A percentile compares a stretch with the other conserved stretches of the same genome.
Conservation (phyloP, 2,113 vertebrate species). For the Morone saxatilis region DNA sequence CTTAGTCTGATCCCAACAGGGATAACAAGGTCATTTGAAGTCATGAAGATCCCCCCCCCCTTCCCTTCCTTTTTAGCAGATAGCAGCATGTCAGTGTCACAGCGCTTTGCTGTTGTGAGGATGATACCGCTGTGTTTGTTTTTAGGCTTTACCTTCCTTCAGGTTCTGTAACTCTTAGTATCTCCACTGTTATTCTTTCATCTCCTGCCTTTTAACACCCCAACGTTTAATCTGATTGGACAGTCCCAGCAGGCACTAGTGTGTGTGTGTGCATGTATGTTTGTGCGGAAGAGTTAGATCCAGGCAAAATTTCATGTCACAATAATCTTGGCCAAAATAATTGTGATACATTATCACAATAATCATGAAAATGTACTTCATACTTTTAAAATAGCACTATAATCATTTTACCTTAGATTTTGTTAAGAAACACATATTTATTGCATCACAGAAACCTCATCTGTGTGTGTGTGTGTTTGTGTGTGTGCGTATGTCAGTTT, state of each 20-base stretch:
- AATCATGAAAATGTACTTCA: too few relatives aligned
- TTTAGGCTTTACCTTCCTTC: constrained; percentile 57
- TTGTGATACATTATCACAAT: too few relatives aligned
- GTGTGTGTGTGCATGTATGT: constrained; percentile 7
- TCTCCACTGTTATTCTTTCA: constrained; percentile 76
- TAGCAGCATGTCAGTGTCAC: constrained; percentile 57
- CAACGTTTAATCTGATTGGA: constrained; percentile 69
- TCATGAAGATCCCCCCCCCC: constrained; percentile 34
- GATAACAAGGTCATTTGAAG: constrained; percentile 75
- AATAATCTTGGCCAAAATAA: too few relatives aligned
- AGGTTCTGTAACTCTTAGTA: constrained; percentile 50
- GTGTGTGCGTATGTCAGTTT: background rate
- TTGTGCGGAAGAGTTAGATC: constrained; percentile 14
- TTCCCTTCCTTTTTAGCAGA: constrained; percentile 42
- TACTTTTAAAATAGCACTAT: too few relatives aligned
- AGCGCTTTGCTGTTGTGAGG: constrained; percentile 38
- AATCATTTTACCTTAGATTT: too few relatives aligned
- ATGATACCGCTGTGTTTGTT: constrained; percentile 60
- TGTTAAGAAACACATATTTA: too few relatives aligned
- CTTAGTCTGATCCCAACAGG: constrained; percentile 68
- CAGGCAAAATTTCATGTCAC: too few relatives aligned
- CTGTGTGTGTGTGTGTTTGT: background rate
- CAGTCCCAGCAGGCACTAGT: constrained; percentile 31
- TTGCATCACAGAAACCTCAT: too few relatives aligned
- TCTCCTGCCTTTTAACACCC: constrained; percentile 70